Conservation (phyloP, 2,888 invertebrate genomes). For the Tetheella fluctuosa region DNA sequence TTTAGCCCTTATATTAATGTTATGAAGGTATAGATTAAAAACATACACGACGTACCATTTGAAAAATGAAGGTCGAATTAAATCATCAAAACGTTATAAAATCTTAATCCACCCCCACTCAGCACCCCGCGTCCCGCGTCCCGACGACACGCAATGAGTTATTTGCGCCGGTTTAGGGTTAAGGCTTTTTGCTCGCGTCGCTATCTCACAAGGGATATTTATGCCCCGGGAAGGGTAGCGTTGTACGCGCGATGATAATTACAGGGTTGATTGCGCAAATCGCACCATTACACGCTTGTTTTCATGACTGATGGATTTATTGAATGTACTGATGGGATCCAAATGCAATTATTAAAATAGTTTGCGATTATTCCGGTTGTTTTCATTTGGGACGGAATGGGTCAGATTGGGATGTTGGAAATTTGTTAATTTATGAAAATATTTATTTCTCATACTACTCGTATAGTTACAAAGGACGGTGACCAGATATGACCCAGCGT, state of each 20-base stretch:
- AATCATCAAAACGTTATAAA: slow-evolving; percentile 18
- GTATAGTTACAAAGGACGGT: too few species aligned
- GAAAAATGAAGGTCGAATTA: slow-evolving; percentile 3
- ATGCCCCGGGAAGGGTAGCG: slow-evolving; percentile 24
- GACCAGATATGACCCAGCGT: too few species aligned
- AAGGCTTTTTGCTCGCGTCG: slow-evolving; percentile 22
- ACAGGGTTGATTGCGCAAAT: slow-evolving; percentile 38
- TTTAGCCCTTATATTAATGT: too few species aligned
- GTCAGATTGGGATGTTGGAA: neutral
- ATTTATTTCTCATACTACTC: too few species aligned
- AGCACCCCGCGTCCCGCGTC: slow-evolving; percentile 19
- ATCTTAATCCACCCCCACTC: slow-evolving; percentile 20
- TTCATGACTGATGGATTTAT: slow-evolving; percentile 18
- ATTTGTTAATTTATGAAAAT: too few species aligned
- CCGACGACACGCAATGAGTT: slow-evolving; percentile 44
- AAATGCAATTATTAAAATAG: slow-evolving; percentile 3
- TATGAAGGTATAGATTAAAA: neutral
- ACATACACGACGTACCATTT: neutral
- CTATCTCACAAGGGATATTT: slow-evolving; percentile 8
- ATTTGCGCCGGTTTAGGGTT: slow-evolving; percentile 25
- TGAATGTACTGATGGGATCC: slow-evolving; percentile 11
- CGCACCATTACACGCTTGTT: slow-evolving; percentile 20
- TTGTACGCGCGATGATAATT: slow-evolving; percentile 42
- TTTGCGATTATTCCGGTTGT: neutral
- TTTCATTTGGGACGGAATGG: neutral